phyloP scores from a whole-genome alignment of 2,113 vertebrate species.

The Malurus melanocephalus region DNA sequence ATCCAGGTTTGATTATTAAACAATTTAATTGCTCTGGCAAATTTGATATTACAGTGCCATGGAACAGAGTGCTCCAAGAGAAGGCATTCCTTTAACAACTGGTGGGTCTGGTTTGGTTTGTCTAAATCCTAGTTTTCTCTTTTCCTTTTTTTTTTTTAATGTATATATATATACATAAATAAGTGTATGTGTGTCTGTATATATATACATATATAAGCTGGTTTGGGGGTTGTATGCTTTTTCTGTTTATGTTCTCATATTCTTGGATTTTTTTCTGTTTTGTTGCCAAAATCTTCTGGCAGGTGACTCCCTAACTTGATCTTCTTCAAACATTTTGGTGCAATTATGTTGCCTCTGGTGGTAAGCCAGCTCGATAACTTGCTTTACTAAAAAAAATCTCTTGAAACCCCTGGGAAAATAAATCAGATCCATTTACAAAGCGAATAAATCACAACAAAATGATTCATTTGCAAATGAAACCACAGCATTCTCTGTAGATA shows the following conservation, averaged over 20 bases:
- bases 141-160: neutral
- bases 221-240: neutral
- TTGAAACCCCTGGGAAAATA: slow-evolving; percentile 65
- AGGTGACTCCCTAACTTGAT: slow-evolving; percentile 41
- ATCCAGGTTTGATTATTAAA: slow-evolving; percentile 37
- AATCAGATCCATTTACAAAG: slow-evolving; percentile 68
- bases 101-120: neutral
- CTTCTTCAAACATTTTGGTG: slow-evolving; percentile 41
- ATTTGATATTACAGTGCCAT: neutral
- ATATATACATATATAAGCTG: neutral
- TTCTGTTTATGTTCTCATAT: neutral
- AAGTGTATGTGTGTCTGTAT: neutral
- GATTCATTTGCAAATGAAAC: slow-evolving; percentile 70
- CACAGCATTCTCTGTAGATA: slow-evolving; percentile 62
- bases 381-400: slow-evolving; percentile 38
- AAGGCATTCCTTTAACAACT: neutral
- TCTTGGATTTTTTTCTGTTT: neutral
- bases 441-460: slow-evolving; percentile 68
- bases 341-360: slow-evolving; percentile 23
- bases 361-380: neutral
- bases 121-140: neutral
- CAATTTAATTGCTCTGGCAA: slow-evolving; percentile 11
- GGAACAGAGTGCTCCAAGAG: neutral
- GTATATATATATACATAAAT: neutral
- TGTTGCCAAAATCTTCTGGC: slow-evolving; percentile 10